These are phyloP conservation scores for Cephus spinipes DNA, from an alignment of 2,888 invertebrate genomes.

Conservation along the genomic window DNA sequence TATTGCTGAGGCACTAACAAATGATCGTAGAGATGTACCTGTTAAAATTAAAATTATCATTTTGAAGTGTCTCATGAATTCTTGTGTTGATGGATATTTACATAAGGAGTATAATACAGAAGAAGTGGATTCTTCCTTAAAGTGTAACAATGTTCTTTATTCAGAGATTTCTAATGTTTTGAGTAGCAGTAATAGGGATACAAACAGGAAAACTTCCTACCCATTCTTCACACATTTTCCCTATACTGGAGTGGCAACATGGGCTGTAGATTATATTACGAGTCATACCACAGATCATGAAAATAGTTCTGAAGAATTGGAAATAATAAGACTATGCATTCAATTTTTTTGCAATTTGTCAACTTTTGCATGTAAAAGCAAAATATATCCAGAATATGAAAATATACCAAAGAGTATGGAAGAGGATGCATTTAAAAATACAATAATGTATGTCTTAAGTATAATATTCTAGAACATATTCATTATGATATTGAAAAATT, in stretches of 20 bases:
- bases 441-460: constrained; percentile 46
- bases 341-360: constrained; percentile 59
- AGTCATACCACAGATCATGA: constrained; percentile 15
- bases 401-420: constrained; percentile 36
- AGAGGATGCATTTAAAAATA: constrained; percentile 38
- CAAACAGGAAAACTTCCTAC: constrained; percentile 25
- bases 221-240: constrained; percentile 46
- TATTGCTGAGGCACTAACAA: constrained; percentile 45
- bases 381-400: constrained; percentile 22
- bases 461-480: neutral
- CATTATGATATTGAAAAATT: neutral
- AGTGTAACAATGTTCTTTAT: constrained; percentile 31
- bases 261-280: constrained; percentile 43
- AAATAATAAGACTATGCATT: constrained; percentile 48
- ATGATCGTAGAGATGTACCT: constrained; percentile 31
- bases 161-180: constrained; percentile 16
- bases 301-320: constrained; percentile 33
- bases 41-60: constrained; percentile 42
- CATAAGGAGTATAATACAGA: constrained; percentile 33
- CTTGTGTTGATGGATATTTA: constrained; percentile 48
- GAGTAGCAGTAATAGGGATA: constrained; percentile 3
- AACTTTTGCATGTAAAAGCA: constrained; percentile 43
- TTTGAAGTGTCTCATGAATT: constrained; percentile 58
- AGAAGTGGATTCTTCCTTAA: constrained; percentile 17
- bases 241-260: constrained; percentile 47